Evolutionary conservation across 2,888 invertebrate genomes (phyloP).

Genomic region (Diaprepes abbreviatus): DNA sequence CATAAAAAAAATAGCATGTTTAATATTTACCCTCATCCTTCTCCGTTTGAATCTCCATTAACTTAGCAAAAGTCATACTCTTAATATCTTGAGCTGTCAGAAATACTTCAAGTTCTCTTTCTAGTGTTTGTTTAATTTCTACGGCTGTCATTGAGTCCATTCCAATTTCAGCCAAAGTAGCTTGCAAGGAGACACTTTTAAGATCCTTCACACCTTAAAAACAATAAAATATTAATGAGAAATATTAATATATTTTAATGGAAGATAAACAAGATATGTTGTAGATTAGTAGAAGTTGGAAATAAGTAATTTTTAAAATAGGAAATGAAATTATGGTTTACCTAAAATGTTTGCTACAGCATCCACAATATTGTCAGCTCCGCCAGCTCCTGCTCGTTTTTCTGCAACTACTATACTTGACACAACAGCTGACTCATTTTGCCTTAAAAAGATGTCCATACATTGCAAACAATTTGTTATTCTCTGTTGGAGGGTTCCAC

Average conservation of each 20-base stretch:
- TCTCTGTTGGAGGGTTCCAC: conserved; percentile 77
- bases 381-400: conserved; percentile 75
- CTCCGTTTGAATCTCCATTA: conserved; percentile 31
- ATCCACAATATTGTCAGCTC: conserved; percentile 78
- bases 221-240: no score
- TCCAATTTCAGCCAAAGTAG: conserved; percentile 89
- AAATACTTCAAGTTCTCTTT: conserved; percentile 89
- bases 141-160: conserved; percentile 98
- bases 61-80: conserved; percentile 81
- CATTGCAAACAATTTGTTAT: conserved; percentile 75
- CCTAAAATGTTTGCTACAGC: conserved; percentile 75
- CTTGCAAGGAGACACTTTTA: conserved; percentile 78
- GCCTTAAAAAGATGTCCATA: conserved; percentile 79
- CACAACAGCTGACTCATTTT: conserved; percentile 74
- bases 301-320: no score
- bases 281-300: no score
- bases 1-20: background rate
- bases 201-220: conserved; percentile 66
- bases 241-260: no score
- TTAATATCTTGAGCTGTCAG: conserved; percentile 90
- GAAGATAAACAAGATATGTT: no score
- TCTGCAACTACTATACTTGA: conserved; percentile 90
- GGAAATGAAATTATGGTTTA: no score
- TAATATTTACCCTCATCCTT: background rate
- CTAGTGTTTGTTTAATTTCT: conserved; percentile 93